These are phyloP conservation scores for Colostygia pectinataria DNA, from an alignment of 2,888 invertebrate species.

Conservation along the genomic window DNA sequence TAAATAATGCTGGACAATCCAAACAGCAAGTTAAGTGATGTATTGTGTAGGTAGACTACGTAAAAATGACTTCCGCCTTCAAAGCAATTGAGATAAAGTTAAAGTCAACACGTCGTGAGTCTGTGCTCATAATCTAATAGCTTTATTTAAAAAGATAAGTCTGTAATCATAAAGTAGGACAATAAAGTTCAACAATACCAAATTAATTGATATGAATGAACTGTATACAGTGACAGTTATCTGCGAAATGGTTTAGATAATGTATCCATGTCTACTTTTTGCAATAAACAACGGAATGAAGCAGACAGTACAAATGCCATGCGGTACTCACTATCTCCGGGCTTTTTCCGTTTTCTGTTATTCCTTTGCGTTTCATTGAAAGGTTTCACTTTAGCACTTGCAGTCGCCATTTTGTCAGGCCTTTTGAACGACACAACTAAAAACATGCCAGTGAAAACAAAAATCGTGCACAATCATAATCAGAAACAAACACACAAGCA, in stretches of 20 bases:
- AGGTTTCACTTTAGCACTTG: constrained; percentile 49
- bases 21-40: too few relatives aligned
- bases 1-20: too few relatives aligned
- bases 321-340: constrained; percentile 81
- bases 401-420: constrained; percentile 73
- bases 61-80: too few relatives aligned
- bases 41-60: too few relatives aligned
- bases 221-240: constrained; percentile 8
- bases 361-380: constrained; percentile 52
- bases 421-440: constrained; percentile 95
- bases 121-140: too few relatives aligned
- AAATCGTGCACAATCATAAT: constrained; percentile 29
- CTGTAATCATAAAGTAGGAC: constrained; percentile 2
- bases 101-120: too few relatives aligned
- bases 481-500: neutral
- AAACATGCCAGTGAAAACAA: constrained; percentile 57
- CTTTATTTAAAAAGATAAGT: too few relatives aligned
- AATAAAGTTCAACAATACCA: constrained; percentile 2
- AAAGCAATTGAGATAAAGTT: too few relatives aligned
- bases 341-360: constrained; percentile 90
- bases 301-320: constrained; percentile 7
- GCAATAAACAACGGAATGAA: neutral
- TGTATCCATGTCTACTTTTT: neutral
- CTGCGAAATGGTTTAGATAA: neutral
- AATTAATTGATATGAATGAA: constrained; percentile 5